phyloP scores from a whole-genome alignment of 2,797 vertebrate genomes.

The Bovichtus variegatus region DNA sequence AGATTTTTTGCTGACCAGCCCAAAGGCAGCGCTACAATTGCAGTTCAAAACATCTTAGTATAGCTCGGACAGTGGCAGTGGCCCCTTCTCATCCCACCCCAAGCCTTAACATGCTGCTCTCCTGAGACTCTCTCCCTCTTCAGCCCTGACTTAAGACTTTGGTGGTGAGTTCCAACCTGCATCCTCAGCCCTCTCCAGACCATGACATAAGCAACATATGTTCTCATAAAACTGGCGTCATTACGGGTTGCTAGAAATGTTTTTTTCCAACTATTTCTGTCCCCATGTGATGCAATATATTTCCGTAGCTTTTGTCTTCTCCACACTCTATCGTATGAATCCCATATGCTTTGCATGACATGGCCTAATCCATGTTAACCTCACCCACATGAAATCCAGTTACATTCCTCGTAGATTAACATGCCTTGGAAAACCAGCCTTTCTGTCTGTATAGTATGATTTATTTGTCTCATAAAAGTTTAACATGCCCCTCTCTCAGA shows the following conservation, averaged over 20 bases:
- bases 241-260: neutral
- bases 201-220: conserved; percentile 1
- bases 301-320: neutral
- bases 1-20: conserved; percentile 23
- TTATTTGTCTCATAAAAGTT: conserved; percentile 51
- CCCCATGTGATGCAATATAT: neutral
- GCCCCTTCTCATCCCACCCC: conserved; percentile 15
- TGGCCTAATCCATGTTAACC: neutral
- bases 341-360: neutral
- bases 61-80: conserved; percentile 28
- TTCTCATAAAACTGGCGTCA: conserved; percentile 1
- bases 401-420: conserved; percentile 13
- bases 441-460: neutral
- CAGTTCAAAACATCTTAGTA: conserved; percentile 35
- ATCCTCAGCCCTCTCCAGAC: conserved; percentile 23
- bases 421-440: conserved; percentile 21
- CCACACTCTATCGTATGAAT: neutral
- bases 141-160: conserved; percentile 25
- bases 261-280: neutral
- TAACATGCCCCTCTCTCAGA: conserved; percentile 30
- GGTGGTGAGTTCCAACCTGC: conserved; percentile 25
- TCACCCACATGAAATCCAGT: conserved; percentile 3
- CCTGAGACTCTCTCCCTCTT: conserved; percentile 26
- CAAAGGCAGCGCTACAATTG: neutral
- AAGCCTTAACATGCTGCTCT: conserved; percentile 31